These are phyloP conservation scores for Philaethria dido DNA, from an alignment of 2,888 invertebrate species.

Conservation along the genomic window DNA sequence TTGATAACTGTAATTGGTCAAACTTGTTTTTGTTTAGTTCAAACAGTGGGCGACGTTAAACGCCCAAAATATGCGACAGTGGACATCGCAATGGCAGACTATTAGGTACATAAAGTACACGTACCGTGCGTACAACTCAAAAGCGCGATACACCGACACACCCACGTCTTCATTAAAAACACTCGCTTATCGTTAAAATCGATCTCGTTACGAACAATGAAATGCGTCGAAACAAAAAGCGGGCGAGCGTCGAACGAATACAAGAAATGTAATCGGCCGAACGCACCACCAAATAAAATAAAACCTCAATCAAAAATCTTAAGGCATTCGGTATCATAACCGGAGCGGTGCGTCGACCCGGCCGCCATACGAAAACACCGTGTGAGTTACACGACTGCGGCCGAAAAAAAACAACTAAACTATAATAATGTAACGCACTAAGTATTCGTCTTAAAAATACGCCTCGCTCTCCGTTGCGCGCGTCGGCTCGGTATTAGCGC, in stretches of 20 bases:
- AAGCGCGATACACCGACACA: constrained; percentile 53
- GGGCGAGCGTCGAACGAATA: constrained; percentile 76
- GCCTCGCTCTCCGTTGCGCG: constrained; percentile 74
- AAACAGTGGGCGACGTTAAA: constrained; percentile 31
- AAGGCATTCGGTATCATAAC: constrained; percentile 80
- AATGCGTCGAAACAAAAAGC: constrained; percentile 79
- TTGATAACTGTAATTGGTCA: constrained; percentile 42
- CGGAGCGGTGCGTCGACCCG: constrained; percentile 78
- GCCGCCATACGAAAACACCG: constrained; percentile 71
- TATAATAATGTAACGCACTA: constrained; percentile 82
- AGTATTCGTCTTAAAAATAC: constrained; percentile 82
- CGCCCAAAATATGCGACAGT: constrained; percentile 27
- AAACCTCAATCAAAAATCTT: constrained; percentile 82
- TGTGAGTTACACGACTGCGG: constrained; percentile 73
- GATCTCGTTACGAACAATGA: constrained; percentile 81
- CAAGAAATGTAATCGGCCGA: constrained; percentile 79
- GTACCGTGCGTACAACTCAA: constrained; percentile 29
- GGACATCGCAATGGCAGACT: constrained; percentile 20
- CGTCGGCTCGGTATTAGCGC: constrained; percentile 74
- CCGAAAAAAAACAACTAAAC: constrained; percentile 75
- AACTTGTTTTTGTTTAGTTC: constrained; percentile 32
- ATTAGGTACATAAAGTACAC: constrained; percentile 31
- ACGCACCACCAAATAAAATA: constrained; percentile 78
- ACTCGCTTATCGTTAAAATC: constrained; percentile 74
- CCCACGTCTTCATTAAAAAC: constrained; percentile 81